Conservation (phyloP, 2,888 invertebrate genomes). For the Colletes collaris region DNA sequence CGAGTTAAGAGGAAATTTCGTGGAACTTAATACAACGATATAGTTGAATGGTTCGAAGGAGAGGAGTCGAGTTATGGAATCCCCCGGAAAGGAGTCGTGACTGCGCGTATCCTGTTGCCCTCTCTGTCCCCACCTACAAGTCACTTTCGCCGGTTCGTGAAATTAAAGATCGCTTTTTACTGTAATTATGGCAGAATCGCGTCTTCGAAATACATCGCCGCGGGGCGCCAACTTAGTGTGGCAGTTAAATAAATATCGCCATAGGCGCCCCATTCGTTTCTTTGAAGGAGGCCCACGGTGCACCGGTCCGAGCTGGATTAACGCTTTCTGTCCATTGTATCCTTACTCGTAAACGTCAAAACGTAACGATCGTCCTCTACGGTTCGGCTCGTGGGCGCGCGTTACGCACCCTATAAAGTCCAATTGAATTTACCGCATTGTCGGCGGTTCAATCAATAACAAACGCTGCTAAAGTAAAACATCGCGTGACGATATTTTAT, state of each 20-base stretch:
- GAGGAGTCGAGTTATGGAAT: constrained; percentile 22
- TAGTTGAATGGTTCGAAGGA: background rate
- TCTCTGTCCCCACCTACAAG: constrained; percentile 46
- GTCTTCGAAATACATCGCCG: constrained; percentile 71
- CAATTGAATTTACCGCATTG: constrained; percentile 61
- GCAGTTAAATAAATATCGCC: constrained; percentile 77
- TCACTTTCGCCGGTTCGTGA: constrained; percentile 60
- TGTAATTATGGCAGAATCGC: constrained; percentile 75
- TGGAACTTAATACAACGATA: constrained; percentile 1
- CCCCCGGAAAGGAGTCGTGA: background rate
- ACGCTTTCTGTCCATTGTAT: constrained; percentile 63
- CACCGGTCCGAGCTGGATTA: constrained; percentile 49
- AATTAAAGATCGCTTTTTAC: constrained; percentile 75
- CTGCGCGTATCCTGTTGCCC: constrained; percentile 8
- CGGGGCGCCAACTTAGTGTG: constrained; percentile 75
- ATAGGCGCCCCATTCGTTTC: constrained; percentile 69
- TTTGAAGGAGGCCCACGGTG: constrained; percentile 63
- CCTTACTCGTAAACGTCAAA: constrained; percentile 62
- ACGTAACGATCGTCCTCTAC: constrained; percentile 41
- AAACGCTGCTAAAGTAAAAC: constrained; percentile 27
- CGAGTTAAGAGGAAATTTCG: constrained; percentile 3
- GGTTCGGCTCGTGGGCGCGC: constrained; percentile 42
- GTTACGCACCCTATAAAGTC: constrained; percentile 66
- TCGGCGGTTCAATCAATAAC: constrained; percentile 48
- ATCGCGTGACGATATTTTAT: background rate